Conservation (phyloP, 1,140 invertebrate species). For the Melanaphis sacchari region DNA sequence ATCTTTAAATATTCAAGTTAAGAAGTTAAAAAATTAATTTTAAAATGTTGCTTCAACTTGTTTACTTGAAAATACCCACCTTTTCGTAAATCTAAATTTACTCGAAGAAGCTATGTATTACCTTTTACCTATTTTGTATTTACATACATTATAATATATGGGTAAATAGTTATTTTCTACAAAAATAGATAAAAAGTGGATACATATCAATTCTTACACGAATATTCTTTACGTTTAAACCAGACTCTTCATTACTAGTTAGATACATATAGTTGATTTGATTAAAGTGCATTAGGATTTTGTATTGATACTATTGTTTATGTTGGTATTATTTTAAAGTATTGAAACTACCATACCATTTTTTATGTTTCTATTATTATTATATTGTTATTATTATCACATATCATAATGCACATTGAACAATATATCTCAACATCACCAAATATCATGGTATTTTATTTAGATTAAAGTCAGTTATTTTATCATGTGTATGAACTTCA, state of each 20-base stretch:
- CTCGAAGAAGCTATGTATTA: no score
- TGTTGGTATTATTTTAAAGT: background rate
- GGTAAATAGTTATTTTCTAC: background rate
- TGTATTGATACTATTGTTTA: background rate
- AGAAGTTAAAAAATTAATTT: background rate
- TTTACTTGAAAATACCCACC: background rate
- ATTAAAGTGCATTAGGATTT: background rate
- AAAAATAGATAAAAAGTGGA: background rate
- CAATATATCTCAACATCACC: background rate
- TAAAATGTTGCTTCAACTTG: background rate
- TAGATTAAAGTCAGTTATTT: background rate
- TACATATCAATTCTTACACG: no score
- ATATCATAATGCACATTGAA: background rate
- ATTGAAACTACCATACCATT: background rate
- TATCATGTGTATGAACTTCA: background rate
- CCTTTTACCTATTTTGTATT: no score
- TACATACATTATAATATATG: background rate
- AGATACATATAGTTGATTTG: background rate
- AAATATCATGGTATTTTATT: background rate
- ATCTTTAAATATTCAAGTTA: background rate
- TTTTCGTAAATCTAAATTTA: background rate
- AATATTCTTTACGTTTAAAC: background rate
- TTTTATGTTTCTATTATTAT: background rate
- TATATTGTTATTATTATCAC: no score
- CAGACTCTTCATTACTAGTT: background rate